Conservation (phyloP, 2,888 invertebrate species). For the Eueremaeus valkanovi region DNA sequence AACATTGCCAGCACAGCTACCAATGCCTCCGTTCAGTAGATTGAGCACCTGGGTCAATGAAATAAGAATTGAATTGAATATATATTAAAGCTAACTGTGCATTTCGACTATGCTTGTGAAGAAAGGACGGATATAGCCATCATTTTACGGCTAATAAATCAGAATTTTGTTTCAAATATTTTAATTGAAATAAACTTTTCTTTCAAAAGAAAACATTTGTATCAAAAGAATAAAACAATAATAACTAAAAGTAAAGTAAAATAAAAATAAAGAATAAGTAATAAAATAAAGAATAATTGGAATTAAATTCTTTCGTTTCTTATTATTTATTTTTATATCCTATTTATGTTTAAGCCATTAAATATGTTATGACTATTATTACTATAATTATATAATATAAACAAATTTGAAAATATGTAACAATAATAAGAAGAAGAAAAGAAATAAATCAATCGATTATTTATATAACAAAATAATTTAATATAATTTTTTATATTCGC, state of each 20-base stretch:
- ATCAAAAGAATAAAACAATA: background rate
- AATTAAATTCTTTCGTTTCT: background rate
- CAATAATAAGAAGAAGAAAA: background rate
- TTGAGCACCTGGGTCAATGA: slow-evolving; percentile 46
- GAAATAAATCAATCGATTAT: background rate
- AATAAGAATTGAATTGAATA: background rate
- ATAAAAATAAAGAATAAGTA: background rate
- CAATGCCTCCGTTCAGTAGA: slow-evolving; percentile 46
- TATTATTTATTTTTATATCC: background rate
- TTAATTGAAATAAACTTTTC: background rate
- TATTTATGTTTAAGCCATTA: background rate
- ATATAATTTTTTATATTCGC: background rate
- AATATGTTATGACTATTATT: background rate
- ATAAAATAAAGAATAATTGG: background rate
- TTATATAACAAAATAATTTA: background rate
- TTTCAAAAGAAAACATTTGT: background rate
- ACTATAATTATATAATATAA: background rate
- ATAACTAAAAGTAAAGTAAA: background rate
- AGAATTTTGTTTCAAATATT: background rate
- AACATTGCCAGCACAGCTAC: slow-evolving; percentile 40
- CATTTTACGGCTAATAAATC: background rate
- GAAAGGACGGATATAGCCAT: background rate
- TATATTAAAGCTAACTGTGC: background rate
- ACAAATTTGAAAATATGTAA: no score
- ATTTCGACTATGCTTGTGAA: background rate